These are phyloP conservation scores for Idaea dimidiata DNA, from an alignment of 2,888 invertebrate genomes.

Conservation along the genomic window DNA sequence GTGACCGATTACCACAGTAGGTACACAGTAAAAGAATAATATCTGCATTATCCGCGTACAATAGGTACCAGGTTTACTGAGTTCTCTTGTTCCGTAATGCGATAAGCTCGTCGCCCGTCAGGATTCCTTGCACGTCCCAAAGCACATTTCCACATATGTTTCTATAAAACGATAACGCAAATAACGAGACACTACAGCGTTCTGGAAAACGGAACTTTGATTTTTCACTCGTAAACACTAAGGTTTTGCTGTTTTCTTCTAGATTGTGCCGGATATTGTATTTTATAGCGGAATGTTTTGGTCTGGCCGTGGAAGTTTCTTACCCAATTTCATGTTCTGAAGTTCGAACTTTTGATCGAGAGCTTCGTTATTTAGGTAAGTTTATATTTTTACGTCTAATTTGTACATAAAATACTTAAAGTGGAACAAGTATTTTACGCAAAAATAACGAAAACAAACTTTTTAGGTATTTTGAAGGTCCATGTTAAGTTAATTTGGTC, in stretches of 20 bases:
- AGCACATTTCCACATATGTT: slow-evolving; percentile 41
- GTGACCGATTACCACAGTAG: too few relatives aligned
- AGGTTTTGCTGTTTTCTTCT: slow-evolving; percentile 7
- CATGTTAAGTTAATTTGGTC: too few relatives aligned
- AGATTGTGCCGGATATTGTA: neutral
- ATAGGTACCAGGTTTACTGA: slow-evolving; percentile 16
- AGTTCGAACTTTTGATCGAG: neutral
- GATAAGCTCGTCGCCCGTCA: slow-evolving; percentile 36
- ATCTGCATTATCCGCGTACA: slow-evolving; percentile 16
- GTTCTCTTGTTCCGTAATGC: slow-evolving; percentile 37
- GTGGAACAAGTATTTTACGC: too few relatives aligned
- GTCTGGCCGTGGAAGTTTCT: neutral
- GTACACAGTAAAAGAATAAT: neutral
- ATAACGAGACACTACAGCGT: slow-evolving; percentile 24
- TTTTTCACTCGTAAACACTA: slow-evolving; percentile 15
- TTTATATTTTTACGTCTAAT: slow-evolving; percentile 8
- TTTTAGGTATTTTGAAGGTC: too few relatives aligned
- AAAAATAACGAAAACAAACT: too few relatives aligned
- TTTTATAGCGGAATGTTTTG: slow-evolving; percentile 7
- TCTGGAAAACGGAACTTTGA: slow-evolving; percentile 16
- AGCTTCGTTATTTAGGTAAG: slow-evolving; percentile 5
- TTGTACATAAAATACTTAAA: too few relatives aligned
- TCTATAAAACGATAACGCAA: slow-evolving; percentile 35
- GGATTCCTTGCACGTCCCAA: slow-evolving; percentile 36
- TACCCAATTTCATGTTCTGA: too few relatives aligned